Evolutionary conservation across 2,113 vertebrate genomes (phyloP), one percentile per base, ranked within the genome.

Genomic region (Corydoras sp.): DNA sequence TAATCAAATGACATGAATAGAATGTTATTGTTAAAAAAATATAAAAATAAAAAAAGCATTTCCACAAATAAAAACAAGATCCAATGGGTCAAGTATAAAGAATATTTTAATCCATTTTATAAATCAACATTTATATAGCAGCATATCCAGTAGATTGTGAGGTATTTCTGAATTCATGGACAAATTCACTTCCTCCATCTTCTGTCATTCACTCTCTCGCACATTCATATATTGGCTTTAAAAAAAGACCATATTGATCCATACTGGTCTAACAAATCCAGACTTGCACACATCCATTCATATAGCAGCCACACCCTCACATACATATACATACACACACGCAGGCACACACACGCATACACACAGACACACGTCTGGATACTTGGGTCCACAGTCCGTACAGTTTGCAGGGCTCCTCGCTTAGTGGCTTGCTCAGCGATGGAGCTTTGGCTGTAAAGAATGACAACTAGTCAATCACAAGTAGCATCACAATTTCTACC

Each of bases 61-160:
- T 48, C 5, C 14, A 51, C 51, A 12, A 13, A 59, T 70, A 65
- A 68, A 10, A 67, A 0, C 12, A 73, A 59, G 10, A 59, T 6
- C 11, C 10, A 0, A 4, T 71, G 31, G 77, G 76, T 73, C 50
- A 72, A 76, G 80, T 82, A 82, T 81, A 89, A 86, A 87, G 80
- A 81, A 89, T 78, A 83, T 81, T 84, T 89, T 88, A 86, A 86
- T 88, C 78, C 73, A 79, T 83, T 86, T 83, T 84, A 88, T 85
- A 88, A 88, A 90, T 77, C 74, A 85, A 87, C 83, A 86, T 85
- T 85, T 79, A 85, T 83, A 83, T 91, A 91, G 89, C 89, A 91
- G 89, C 89, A 89, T 89, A 85, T 87, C 82, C 81, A 80, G 86
- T 88, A 86, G 85, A 83, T 89, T 76, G 87, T 90, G 89, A 91